These are phyloP conservation scores for Sipha flava DNA, from an alignment of 1,140 invertebrate species.

Conservation along the genomic window DNA sequence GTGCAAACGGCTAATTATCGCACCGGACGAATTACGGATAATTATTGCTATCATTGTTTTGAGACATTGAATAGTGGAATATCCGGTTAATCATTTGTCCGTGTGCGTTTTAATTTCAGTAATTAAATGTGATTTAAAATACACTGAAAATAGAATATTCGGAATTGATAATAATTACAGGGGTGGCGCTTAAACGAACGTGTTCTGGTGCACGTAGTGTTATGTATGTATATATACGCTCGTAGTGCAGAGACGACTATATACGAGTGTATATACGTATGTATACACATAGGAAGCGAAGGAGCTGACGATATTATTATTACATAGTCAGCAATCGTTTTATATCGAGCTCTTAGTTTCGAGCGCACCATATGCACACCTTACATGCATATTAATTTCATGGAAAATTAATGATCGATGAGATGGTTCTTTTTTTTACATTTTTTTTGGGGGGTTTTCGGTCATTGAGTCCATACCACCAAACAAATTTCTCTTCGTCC, in stretches of 20 bases:
- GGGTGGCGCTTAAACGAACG: constrained; percentile 14
- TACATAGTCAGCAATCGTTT: neutral
- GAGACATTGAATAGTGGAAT: constrained; percentile 9
- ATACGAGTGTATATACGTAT: no score
- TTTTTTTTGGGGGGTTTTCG: no score
- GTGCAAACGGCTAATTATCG: constrained; percentile 32
- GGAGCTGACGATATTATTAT: neutral
- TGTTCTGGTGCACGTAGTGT: neutral
- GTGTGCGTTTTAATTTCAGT: constrained; percentile 27
- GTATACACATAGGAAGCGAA: neutral
- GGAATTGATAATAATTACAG: constrained; percentile 30
- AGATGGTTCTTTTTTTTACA: no score
- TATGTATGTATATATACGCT: neutral
- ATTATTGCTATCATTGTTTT: constrained; percentile 28
- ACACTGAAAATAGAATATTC: constrained; percentile 10
- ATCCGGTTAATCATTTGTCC: constrained; percentile 4
- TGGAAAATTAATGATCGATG: no score
- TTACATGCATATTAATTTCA: no score
- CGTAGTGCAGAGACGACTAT: neutral
- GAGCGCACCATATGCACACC: no score
- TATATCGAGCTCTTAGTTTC: no score
- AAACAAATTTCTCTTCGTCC: no score
- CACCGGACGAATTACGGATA: constrained; percentile 20
- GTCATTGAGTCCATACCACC: no score
- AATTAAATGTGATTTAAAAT: constrained; percentile 31